Evolutionary conservation across 2,113 vertebrate genomes (phyloP).

Genomic region (Heliornis fulica): DNA sequence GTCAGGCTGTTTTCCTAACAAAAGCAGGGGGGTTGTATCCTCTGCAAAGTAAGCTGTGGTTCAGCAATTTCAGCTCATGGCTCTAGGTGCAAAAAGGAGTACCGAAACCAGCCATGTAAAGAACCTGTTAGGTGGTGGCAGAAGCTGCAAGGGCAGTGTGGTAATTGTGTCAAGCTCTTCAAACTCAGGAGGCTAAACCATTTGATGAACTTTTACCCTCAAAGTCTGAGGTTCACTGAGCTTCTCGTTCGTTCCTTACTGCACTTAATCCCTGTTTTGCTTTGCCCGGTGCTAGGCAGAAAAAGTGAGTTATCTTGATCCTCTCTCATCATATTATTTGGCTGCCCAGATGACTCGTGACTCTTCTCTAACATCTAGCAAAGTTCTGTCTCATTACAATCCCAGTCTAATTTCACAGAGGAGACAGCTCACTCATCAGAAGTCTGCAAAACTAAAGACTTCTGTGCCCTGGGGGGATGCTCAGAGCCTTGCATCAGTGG

Average conservation of each 20-base stretch:
- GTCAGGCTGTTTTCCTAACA: neutral
- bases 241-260: neutral
- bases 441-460: neutral
- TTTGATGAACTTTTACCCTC: neutral
- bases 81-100: neutral
- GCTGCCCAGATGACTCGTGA: neutral
- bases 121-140: neutral
- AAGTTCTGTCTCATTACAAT: neutral
- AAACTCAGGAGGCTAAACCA: neutral
- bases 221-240: neutral
- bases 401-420: neutral
- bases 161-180: neutral
- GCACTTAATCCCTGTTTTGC: neutral
- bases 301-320: neutral
- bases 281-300: neutral
- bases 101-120: neutral
- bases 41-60: neutral
- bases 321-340: neutral
- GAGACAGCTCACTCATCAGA: neutral
- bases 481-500: neutral
- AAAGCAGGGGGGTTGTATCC: neutral
- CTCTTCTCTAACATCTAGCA: neutral
- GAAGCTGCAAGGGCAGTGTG: rapidly evolving
- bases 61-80: neutral
- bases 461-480: neutral